A percentile compares a stretch with the other conserved stretches of the same genome.
phyloP scores from a whole-genome alignment of 1,140 invertebrate genomes.

The Formica selysi region DNA sequence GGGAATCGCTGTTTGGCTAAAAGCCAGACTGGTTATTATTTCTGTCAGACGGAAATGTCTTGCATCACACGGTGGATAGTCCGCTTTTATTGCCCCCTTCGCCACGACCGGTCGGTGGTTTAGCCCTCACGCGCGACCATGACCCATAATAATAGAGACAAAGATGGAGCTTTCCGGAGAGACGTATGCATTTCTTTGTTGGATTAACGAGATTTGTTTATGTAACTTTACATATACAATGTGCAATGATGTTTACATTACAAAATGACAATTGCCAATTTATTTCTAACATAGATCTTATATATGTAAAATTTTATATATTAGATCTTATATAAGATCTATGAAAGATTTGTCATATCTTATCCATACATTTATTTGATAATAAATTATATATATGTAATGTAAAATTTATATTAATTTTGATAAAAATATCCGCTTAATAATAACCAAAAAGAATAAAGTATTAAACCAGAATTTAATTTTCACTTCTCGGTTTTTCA shows the following conservation, averaged over 20 bases:
- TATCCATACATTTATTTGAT: not conserved
- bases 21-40: constrained; percentile 80
- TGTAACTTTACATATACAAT: not conserved
- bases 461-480: constrained; percentile 15
- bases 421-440: not conserved
- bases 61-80: constrained; percentile 18
- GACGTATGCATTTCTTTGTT: not conserved
- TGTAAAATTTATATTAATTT: constrained; percentile 14
- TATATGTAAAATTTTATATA: no score
- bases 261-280: not conserved
- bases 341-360: not conserved
- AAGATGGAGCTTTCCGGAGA: constrained; percentile 30
- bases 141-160: constrained; percentile 38
- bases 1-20: constrained; percentile 77
- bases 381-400: constrained; percentile 6
- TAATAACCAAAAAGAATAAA: not conserved
- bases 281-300: no score
- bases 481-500: constrained; percentile 15
- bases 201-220: not conserved
- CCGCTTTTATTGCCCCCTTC: not conserved
- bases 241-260: not conserved
- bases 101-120: not conserved
- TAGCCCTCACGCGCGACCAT: constrained; percentile 31
- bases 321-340: no score
- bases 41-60: constrained; percentile 75